Evolutionary conservation across 1,140 invertebrate species (phyloP).

Genomic region (Schlechtendalia chinensis): DNA sequence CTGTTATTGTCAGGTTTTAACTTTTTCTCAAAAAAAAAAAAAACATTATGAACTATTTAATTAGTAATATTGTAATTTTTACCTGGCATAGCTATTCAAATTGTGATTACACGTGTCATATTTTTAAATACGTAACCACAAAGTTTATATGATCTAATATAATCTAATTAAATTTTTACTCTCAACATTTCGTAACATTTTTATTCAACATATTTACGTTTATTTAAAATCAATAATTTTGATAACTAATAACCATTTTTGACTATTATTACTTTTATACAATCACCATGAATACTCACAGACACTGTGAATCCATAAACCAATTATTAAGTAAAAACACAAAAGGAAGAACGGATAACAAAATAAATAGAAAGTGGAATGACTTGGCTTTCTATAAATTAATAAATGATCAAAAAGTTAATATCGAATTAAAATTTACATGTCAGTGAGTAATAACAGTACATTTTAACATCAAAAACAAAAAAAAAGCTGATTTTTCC

Average conservation of each 20-base stretch:
- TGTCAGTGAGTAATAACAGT: background rate
- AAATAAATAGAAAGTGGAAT: slow-evolving; percentile 48
- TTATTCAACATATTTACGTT: background rate
- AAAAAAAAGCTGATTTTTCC: background rate
- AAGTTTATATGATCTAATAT: slow-evolving; percentile 1
- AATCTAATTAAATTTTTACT: slow-evolving; percentile 16
- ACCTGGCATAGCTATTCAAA: background rate
- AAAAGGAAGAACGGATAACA: slow-evolving; percentile 40
- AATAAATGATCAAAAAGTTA: slow-evolving; percentile 6
- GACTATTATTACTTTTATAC: slow-evolving; percentile 35
- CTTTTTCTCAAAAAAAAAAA: background rate
- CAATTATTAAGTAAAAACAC: slow-evolving; percentile 45
- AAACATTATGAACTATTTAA: slow-evolving; percentile 17
- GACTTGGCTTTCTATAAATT: slow-evolving; percentile 45
- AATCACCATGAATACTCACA: slow-evolving; percentile 41
- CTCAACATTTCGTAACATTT: background rate
- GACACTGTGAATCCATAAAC: slow-evolving; percentile 27
- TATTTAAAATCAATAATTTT: slow-evolving; percentile 17
- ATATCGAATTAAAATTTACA: slow-evolving; percentile 1
- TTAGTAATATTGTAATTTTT: slow-evolving; percentile 12
- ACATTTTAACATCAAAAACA: background rate
- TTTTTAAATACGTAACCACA: slow-evolving; percentile 36
- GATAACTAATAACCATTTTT: slow-evolving; percentile 43
- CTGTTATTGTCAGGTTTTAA: slow-evolving; percentile 39
- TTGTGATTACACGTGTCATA: background rate